Evolutionary conservation across 2,113 vertebrate genomes (phyloP).

Genomic region (Gavialis gangeticus): DNA sequence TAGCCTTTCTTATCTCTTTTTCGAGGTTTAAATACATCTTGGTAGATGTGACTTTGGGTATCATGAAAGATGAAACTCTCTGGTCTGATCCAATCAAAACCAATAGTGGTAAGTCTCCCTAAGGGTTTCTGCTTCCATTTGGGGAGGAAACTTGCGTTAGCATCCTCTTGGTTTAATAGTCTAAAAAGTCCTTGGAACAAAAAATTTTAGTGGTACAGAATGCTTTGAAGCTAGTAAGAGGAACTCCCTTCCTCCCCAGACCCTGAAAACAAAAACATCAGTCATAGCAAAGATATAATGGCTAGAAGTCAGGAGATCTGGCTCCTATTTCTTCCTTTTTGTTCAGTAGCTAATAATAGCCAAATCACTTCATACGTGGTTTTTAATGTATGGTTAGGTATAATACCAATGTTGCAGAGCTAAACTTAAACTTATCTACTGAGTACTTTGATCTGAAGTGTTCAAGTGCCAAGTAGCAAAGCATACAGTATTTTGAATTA

Average conservation of each 20-base stretch:
- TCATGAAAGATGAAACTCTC: constrained; percentile 58
- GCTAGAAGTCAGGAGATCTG: background rate
- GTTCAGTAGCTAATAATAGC: background rate
- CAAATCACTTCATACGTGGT: background rate
- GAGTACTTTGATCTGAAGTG: too few relatives aligned
- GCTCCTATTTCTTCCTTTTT: background rate
- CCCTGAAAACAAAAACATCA: background rate
- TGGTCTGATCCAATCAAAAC: constrained; percentile 78
- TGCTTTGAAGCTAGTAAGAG: background rate
- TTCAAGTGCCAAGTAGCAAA: too few relatives aligned
- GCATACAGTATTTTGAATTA: too few relatives aligned
- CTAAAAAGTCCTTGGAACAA: background rate
- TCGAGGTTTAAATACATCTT: constrained; percentile 77
- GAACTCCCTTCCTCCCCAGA: background rate
- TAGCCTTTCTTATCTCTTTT: background rate
- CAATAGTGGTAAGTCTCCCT: constrained; percentile 58
- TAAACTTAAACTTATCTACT: too few relatives aligned
- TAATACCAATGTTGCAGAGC: background rate
- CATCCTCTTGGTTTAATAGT: background rate
- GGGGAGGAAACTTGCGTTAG: background rate
- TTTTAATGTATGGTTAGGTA: background rate
- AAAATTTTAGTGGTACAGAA: background rate
- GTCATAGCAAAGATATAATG: background rate
- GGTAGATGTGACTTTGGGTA: constrained; percentile 35
- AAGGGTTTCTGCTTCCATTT: background rate